Conservation (phyloP, 2,113 vertebrate genomes). For the Nannobrachium achirus region DNA sequence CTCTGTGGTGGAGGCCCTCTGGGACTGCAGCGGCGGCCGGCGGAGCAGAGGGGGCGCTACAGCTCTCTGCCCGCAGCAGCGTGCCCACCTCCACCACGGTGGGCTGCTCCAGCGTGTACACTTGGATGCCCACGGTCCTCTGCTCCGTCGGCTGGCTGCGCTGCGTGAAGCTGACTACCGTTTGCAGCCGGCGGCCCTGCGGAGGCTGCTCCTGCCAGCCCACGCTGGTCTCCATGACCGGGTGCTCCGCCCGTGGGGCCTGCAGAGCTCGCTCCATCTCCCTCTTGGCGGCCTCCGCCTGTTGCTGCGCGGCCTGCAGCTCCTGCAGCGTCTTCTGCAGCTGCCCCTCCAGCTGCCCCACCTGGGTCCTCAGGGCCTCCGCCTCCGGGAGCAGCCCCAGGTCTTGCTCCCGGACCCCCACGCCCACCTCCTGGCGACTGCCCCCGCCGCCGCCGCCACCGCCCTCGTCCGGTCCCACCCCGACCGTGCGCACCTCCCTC, state of each 20-base stretch:
- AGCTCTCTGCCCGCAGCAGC: constrained; percentile 69
- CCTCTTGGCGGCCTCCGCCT: constrained; percentile 48
- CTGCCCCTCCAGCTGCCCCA: constrained; percentile 83
- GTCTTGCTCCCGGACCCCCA: constrained; percentile 85
- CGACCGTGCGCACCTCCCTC: constrained; percentile 76
- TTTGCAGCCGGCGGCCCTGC: constrained; percentile 71
- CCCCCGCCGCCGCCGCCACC: neutral
- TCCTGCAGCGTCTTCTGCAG: constrained; percentile 81
- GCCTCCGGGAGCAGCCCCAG: constrained; percentile 78
- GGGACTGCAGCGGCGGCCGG: constrained; percentile 19
- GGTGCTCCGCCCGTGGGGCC: constrained; percentile 64
- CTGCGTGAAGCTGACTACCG: constrained; percentile 78
- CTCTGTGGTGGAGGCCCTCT: constrained; percentile 44
- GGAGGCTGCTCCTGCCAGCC: constrained; percentile 76
- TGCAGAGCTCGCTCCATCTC: constrained; percentile 19
- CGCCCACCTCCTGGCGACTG: constrained; percentile 80
- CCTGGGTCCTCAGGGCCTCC: constrained; percentile 77
- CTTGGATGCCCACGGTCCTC: constrained; percentile 82
- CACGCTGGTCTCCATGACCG: constrained; percentile 75
- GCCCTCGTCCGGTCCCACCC: constrained; percentile 73
- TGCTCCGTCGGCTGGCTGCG: constrained; percentile 69
- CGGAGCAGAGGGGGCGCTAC: constrained; percentile 55
- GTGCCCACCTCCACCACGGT: constrained; percentile 76
- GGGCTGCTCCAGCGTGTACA: constrained; percentile 82
- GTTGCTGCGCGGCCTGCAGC: constrained; percentile 73